Conservation (phyloP, 2,113 vertebrate genomes). For the Callithrix jacchus region DNA sequence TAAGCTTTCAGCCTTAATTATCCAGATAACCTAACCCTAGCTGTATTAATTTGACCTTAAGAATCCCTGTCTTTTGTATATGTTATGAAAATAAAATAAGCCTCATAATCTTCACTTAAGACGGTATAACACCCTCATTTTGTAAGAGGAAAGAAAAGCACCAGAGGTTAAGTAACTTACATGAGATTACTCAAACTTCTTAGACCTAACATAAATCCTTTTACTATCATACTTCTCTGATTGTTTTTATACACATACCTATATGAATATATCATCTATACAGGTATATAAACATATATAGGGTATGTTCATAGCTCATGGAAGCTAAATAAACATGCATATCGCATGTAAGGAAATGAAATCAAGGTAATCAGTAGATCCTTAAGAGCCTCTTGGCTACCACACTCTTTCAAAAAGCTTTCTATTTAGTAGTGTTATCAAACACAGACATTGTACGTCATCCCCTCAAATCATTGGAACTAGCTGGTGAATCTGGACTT, state of each 20-base stretch:
- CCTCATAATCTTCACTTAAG: background rate
- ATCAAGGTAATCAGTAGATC: background rate
- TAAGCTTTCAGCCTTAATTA: conserved; percentile 56
- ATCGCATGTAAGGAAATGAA: background rate
- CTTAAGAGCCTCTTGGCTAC: background rate
- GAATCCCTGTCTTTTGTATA: conserved; percentile 18
- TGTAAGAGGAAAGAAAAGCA: conserved; percentile 37
- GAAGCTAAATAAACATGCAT: background rate
- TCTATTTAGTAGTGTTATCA: background rate
- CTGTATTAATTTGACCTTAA: conserved; percentile 43
- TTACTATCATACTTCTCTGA: background rate
- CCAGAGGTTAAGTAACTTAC: conserved; percentile 4
- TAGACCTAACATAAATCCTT: background rate
- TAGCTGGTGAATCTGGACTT: background rate
- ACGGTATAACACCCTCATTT: conserved; percentile 29
- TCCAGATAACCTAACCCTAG: conserved; percentile 54
- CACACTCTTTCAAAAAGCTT: background rate
- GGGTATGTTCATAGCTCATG: background rate
- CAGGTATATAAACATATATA: background rate
- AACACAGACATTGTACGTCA: background rate
- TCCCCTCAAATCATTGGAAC: background rate
- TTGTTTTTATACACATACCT: background rate
- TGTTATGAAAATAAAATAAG: conserved; percentile 44
- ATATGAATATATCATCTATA: too few species aligned
- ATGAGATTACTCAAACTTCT: background rate